Evolutionary conservation across 1,140 invertebrate genomes (phyloP), one percentile per base, ranked within the genome.

Genomic region (Mactra quadrangularis): DNA sequence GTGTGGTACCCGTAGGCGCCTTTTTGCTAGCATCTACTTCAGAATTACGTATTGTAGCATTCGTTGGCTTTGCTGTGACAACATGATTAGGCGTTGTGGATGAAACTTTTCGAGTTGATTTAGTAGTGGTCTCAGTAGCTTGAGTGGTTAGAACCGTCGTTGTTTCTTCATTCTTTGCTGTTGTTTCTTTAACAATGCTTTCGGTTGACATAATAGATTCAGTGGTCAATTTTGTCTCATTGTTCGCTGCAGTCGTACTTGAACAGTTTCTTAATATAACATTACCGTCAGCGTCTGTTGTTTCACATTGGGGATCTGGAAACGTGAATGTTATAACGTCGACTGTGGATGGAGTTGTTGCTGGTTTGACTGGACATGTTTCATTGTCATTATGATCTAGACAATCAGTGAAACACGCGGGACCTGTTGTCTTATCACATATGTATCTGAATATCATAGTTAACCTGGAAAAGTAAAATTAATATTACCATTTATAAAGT

Each of bases 281-380:
- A 2, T 29, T 75, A 22, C 50, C 53, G 17, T 72, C 52, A 27
- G 29, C 33, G 29, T 57, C 50, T 9, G n/a, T 57, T 15, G 52
- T 38, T 38, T 55, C 33, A 57, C 70, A 55, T 31, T 22, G 50
- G 0, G 15, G 33, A 29, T 57, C 50, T 6, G 3, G 22, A 38
- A 72, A 55, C 1, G 50, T 72, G n/a, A 72, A 72, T 11, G 70
- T 72, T 3, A 57, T 72, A 47, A 72, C 15, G 52, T 72, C 70
- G 17, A 47, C n/a, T 11, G 70, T 17, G 3, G 11, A 2, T 52
- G 22, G 68, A 17, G 68, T 71, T 22, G 52, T 50, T n/a, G 45
- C 11, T 68, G 64, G 29, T 9, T 31, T 7, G 3, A 50, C 38
- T 29, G 70, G 70, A 17, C 70, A 72, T 9, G 50, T 57, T 57